Evolutionary conservation across 2,797 vertebrate genomes (phyloP).

Genomic region (Hapalemur alaotrensis): DNA sequence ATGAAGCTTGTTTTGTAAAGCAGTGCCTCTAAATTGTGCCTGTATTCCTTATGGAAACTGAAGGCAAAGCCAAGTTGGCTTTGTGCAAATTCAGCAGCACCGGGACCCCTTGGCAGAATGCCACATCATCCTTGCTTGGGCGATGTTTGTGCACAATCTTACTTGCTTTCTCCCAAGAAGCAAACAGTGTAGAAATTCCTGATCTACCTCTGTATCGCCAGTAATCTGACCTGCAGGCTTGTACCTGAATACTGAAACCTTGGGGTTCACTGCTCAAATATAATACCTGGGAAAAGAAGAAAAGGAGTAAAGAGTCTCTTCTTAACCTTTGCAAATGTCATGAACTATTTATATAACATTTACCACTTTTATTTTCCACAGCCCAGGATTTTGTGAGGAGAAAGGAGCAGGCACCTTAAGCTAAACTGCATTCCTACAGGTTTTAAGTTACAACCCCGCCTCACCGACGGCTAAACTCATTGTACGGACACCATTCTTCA

Average conservation of each 20-base stretch:
- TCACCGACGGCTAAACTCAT: slow-evolving; percentile 51
- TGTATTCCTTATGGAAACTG: slow-evolving; percentile 4
- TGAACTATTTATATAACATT: slow-evolving; percentile 73
- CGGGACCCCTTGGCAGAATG: slow-evolving; percentile 50
- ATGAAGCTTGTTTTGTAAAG: slow-evolving; percentile 46
- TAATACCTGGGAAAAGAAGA: slow-evolving; percentile 67
- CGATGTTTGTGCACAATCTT: slow-evolving; percentile 4
- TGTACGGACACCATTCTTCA: slow-evolving; percentile 44
- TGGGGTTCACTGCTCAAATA: slow-evolving; percentile 77
- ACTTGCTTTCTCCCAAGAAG: slow-evolving; percentile 52
- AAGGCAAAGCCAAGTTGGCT: slow-evolving; percentile 41
- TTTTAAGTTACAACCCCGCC: slow-evolving; percentile 66
- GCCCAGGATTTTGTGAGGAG: slow-evolving; percentile 65
- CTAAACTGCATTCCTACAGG: slow-evolving; percentile 64
- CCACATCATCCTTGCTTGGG: background rate
- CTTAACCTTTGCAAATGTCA: slow-evolving; percentile 73
- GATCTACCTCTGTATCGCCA: slow-evolving; percentile 63
- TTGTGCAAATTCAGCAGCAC: slow-evolving; percentile 37
- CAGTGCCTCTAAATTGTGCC: background rate
- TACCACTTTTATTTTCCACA: slow-evolving; percentile 69
- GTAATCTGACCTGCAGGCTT: slow-evolving; percentile 68
- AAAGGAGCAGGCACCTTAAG: slow-evolving; percentile 71
- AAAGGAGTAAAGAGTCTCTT: slow-evolving; percentile 64
- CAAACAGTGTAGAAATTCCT: slow-evolving; percentile 68
- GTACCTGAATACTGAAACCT: slow-evolving; percentile 69